Evolutionary conservation across 2,797 vertebrate genomes (phyloP).

Genomic region (Sebastes steindachneri): DNA sequence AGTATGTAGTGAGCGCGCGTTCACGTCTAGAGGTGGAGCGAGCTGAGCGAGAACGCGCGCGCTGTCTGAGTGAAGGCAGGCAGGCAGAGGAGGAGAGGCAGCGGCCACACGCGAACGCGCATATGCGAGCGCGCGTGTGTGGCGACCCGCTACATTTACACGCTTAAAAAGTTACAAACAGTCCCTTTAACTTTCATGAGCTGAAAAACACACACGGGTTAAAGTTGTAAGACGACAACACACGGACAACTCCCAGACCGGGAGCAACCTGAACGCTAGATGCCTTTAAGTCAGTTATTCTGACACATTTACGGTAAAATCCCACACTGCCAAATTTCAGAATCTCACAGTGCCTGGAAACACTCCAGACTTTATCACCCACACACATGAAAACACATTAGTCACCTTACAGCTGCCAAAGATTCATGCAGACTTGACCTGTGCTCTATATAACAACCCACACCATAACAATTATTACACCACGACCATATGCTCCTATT

Average conservation of each 20-base stretch:
- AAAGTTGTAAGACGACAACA: accelerated
- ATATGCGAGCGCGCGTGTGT: no score
- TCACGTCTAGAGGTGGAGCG: no score
- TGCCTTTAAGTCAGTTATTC: background rate
- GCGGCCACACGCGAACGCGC: no score
- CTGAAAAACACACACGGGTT: accelerated
- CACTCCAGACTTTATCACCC: background rate
- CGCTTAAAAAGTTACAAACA: no score
- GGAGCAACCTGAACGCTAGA: no score
- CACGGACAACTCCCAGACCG: no score
- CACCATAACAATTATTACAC: constrained; percentile 22
- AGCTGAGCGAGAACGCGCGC: no score
- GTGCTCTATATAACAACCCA: background rate
- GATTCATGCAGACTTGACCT: constrained; percentile 26
- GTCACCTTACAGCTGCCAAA: background rate
- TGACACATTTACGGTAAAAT: background rate
- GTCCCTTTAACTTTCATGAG: no score
- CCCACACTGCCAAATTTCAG: background rate
- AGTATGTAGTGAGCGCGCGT: no score
- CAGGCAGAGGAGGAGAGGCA: no score
- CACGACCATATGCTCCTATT: background rate
- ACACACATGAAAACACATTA: background rate
- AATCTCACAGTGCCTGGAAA: background rate
- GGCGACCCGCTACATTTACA: no score
- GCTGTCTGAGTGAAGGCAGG: no score